A percentile compares a stretch with the other conserved stretches of the same genome.
Conservation (phyloP, 2,113 vertebrate genomes). For the Aplodontia rufa region DNA sequence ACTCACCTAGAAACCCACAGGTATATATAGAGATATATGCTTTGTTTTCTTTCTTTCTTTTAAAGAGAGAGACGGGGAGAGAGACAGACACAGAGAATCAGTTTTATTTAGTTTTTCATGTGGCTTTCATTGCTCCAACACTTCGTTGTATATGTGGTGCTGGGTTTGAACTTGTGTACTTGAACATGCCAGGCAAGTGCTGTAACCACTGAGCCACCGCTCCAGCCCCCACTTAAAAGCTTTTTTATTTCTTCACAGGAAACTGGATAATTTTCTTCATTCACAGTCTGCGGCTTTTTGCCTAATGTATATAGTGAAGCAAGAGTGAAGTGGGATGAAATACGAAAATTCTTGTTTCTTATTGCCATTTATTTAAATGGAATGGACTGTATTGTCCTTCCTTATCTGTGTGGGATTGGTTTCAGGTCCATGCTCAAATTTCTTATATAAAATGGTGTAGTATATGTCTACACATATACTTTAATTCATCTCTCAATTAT, state of each 20-base stretch:
- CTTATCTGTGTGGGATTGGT: background rate
- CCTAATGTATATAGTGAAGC: background rate
- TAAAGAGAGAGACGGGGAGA: too few species aligned
- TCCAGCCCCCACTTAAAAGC: slow-evolving; percentile 1
- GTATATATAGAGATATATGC: background rate
- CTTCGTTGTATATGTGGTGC: too few species aligned
- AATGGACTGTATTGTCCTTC: background rate
- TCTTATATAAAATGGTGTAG: background rate
- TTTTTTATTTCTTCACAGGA: slow-evolving; percentile 57
- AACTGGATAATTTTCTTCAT: slow-evolving; percentile 36
- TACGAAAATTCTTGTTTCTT: background rate
- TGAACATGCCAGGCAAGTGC: too few species aligned
- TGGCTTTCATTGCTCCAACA: too few species aligned
- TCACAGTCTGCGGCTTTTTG: slow-evolving; percentile 22
- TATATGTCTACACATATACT: background rate
- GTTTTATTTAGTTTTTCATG: too few species aligned
- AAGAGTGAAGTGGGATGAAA: background rate
- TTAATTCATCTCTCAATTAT: background rate
- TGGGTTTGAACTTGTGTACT: too few species aligned
- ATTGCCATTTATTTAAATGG: background rate
- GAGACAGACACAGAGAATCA: too few species aligned
- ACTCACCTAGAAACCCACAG: background rate
- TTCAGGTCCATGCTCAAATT: background rate
- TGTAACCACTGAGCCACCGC: too few species aligned
- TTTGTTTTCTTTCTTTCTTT: slow-evolving; percentile 14